Conservation (phyloP, 2,888 invertebrate genomes). For the Trachelus troglodyta region DNA sequence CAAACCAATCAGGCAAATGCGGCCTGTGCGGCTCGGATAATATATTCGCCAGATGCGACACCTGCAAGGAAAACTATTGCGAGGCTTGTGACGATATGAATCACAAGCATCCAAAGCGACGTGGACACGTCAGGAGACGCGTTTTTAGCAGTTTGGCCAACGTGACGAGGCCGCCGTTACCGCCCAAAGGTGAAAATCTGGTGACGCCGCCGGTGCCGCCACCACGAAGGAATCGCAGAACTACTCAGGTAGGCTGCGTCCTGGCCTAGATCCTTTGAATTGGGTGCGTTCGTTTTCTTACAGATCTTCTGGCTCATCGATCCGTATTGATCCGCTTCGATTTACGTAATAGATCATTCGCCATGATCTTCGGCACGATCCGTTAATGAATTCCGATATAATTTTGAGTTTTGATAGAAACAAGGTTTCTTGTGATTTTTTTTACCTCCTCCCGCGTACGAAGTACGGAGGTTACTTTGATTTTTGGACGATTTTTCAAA, state of each 20-base stretch:
- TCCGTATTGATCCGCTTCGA: background rate
- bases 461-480: background rate
- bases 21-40: constrained; percentile 87
- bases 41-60: constrained; percentile 84
- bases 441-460: background rate
- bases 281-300: background rate
- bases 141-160: constrained; percentile 24
- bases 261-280: constrained; percentile 39
- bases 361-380: background rate
- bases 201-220: constrained; percentile 75
- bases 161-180: constrained; percentile 72
- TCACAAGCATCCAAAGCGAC: constrained; percentile 90
- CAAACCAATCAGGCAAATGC: constrained; percentile 69
- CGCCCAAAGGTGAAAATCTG: constrained; percentile 73
- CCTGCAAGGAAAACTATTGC: constrained; percentile 89
- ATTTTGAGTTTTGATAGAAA: background rate
- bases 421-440: background rate
- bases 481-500: background rate
- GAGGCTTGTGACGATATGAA: constrained; percentile 95
- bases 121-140: constrained; percentile 79
- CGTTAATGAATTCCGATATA: background rate
- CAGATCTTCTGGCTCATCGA: background rate
- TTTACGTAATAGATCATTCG: background rate
- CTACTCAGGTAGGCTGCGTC: constrained; percentile 63
- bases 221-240: constrained; percentile 69